phyloP scores from a whole-genome alignment of 2,113 vertebrate species.

The Thamnophis sirtalis region DNA sequence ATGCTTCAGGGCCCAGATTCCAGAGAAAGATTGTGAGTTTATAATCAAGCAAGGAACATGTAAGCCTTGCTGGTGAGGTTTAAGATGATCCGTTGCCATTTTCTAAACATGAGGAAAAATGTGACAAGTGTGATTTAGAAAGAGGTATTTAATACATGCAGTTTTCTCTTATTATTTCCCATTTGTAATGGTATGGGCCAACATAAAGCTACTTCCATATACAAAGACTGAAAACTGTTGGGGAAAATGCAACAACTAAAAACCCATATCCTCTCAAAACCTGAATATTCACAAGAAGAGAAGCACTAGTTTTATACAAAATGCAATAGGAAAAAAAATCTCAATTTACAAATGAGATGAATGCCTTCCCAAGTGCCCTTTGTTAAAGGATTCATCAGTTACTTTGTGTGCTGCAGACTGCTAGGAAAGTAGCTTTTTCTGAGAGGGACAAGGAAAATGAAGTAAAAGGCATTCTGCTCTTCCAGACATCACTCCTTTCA shows the following conservation, averaged over 20 bases:
- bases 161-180: slow-evolving; percentile 48
- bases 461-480: slow-evolving; percentile 36
- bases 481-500: slow-evolving; percentile 43
- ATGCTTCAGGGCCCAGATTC: slow-evolving; percentile 57
- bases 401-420: slow-evolving; percentile 71
- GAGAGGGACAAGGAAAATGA: slow-evolving; percentile 66
- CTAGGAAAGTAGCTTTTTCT: slow-evolving; percentile 65
- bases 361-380: slow-evolving; percentile 65
- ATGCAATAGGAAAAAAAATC: slow-evolving; percentile 74
- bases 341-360: slow-evolving; percentile 80
- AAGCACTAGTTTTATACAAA: slow-evolving; percentile 80
- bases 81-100: slow-evolving; percentile 60
- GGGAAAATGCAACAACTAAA: slow-evolving; percentile 63
- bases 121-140: slow-evolving; percentile 48
- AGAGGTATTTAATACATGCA: slow-evolving; percentile 50
- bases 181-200: slow-evolving; percentile 60
- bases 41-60: slow-evolving; percentile 59
- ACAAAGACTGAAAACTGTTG: slow-evolving; percentile 57
- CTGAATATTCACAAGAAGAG: slow-evolving; percentile 76
- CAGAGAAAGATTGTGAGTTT: slow-evolving; percentile 62
- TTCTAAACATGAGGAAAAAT: slow-evolving; percentile 59
- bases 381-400: slow-evolving; percentile 58
- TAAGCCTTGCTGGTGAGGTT: slow-evolving; percentile 64
- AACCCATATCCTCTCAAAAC: slow-evolving; percentile 68
- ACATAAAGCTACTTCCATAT: slow-evolving; percentile 62